These are phyloP conservation scores for Lasioglossum leucozonium DNA, from an alignment of 2,888 invertebrate species.

Conservation along the genomic window DNA sequence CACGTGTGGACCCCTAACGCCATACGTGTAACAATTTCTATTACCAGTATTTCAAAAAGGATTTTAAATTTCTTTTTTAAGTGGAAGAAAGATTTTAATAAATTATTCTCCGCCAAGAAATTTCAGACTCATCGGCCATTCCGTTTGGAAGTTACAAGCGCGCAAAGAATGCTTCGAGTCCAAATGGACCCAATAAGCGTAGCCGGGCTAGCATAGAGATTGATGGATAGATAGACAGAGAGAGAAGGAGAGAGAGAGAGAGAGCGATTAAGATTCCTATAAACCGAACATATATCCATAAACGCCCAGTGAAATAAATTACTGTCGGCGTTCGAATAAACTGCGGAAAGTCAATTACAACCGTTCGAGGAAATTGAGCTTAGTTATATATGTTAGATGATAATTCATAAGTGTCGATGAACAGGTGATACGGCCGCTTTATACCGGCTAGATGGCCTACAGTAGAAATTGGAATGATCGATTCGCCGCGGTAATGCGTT, in stretches of 20 bases:
- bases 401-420: conserved; percentile 2
- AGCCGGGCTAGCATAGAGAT: no score
- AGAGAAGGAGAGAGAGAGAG: not conserved
- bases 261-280: conserved; percentile 14
- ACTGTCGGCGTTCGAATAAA: not conserved
- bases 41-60: no score
- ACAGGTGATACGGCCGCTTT: not conserved
- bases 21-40: no score
- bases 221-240: not conserved
- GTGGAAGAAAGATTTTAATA: no score
- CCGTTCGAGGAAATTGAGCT: not conserved
- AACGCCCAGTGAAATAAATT: not conserved
- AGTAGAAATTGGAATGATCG: not conserved
- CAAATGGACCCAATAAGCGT: no score
- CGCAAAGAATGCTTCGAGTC: no score
- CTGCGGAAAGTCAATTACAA: not conserved
- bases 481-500: not conserved
- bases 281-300: not conserved
- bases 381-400: not conserved
- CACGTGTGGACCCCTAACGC: no score
- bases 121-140: no score
- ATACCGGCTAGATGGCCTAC: not conserved
- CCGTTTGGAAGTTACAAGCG: no score
- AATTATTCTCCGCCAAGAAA: no score
- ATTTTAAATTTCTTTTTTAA: no score